A percentile compares a stretch with the other conserved stretches of the same genome.
These are phyloP conservation scores for Lasioglossum baleicum DNA, from an alignment of 1,140 invertebrate species.

Conservation along the genomic window DNA sequence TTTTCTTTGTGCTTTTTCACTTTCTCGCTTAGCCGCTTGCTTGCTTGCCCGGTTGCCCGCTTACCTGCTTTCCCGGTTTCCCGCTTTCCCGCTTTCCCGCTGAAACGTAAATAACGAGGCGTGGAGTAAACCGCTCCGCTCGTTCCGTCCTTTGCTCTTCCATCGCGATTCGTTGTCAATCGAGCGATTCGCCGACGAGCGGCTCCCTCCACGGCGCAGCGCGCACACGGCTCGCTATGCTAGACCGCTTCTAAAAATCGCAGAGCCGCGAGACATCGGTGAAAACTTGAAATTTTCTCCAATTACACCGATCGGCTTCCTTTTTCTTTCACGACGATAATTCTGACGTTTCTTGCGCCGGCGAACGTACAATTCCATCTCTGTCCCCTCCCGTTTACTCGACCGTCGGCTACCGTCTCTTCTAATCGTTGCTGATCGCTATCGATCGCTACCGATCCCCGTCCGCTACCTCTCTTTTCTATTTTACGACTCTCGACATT, in stretches of 20 bases:
- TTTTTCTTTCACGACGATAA: slow-evolving; percentile 31
- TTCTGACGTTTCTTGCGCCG: background rate
- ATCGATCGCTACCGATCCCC: no score
- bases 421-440: no score
- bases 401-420: background rate
- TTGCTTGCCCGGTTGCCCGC: background rate
- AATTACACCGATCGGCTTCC: slow-evolving; percentile 40
- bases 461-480: background rate
- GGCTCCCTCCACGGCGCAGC: background rate
- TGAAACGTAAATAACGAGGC: background rate
- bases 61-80: background rate
- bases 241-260: slow-evolving; percentile 68
- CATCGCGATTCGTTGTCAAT: slow-evolving; percentile 5
- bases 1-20: slow-evolving; percentile 46
- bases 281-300: slow-evolving; percentile 73
- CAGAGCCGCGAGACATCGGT: slow-evolving; percentile 51
- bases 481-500: no score
- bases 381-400: background rate
- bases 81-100: background rate
- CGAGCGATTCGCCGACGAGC: background rate
- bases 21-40: no score
- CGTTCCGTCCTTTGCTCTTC: slow-evolving; percentile 15
- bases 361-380: background rate
- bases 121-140: background rate
- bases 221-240: slow-evolving; percentile 54